Evolutionary conservation across 2,113 vertebrate species (phyloP).

Genomic region (Nyctibius bracteatus): DNA sequence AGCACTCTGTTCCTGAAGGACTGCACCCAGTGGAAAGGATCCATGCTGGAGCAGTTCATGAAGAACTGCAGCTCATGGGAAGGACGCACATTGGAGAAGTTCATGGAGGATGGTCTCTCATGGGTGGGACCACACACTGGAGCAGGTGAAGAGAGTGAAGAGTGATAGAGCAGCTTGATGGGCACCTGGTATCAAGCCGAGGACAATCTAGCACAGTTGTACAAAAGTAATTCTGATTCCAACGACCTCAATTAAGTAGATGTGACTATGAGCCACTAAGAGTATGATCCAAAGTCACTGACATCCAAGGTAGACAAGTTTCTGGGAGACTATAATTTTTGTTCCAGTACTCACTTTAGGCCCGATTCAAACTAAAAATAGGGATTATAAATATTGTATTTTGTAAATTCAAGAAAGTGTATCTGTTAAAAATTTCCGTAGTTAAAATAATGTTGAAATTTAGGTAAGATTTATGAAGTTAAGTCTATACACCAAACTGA

Average conservation of each 20-base stretch:
- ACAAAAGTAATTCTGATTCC: neutral
- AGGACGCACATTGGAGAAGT: neutral
- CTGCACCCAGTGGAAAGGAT: fast-evolving
- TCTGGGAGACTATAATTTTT: neutral
- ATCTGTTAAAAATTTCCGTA: neutral
- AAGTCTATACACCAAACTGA: neutral
- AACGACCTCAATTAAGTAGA: neutral
- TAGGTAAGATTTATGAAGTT: neutral
- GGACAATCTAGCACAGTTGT: neutral
- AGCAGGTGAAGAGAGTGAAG: neutral
- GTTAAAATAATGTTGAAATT: neutral
- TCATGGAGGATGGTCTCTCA: neutral
- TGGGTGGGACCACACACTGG: neutral
- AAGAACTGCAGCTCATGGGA: neutral
- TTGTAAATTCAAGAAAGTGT: neutral
- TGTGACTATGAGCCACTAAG: neutral
- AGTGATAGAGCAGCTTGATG: neutral
- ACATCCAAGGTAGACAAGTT: neutral
- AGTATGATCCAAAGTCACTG: neutral
- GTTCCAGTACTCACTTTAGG: neutral
- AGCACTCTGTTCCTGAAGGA: neutral
- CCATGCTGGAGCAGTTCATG: fast-evolving
- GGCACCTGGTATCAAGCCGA: neutral
- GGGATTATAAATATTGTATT: neutral
- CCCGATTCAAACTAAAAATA: neutral